These are phyloP conservation scores for Drosophila rufa DNA, from an alignment of 1,140 invertebrate genomes.

Conservation along the genomic window DNA sequence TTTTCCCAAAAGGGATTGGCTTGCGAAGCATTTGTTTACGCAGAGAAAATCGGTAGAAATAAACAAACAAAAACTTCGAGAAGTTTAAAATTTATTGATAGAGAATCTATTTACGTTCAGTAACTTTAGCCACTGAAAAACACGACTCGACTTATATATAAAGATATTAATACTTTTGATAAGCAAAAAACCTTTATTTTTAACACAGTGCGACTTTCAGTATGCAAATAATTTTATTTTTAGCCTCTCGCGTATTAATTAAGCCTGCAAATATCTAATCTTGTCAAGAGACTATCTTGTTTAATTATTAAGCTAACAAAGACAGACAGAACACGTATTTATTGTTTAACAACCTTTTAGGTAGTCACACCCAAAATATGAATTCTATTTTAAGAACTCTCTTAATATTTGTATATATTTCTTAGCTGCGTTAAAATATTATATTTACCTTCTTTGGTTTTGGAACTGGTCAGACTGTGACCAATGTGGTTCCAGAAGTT, in stretches of 20 bases:
- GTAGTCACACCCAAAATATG: slow-evolving; percentile 10
- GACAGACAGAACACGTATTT: neutral
- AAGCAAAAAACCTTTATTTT: neutral
- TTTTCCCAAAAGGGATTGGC: neutral
- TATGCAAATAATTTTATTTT: slow-evolving; percentile 4
- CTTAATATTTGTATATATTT: neutral
- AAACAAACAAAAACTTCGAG: slow-evolving; percentile 14
- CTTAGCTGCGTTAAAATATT: neutral
- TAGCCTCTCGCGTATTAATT: neutral
- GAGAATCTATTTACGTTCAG: neutral
- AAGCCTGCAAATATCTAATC: slow-evolving; percentile 3
- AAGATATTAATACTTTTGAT: too few species aligned
- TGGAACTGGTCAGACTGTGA: slow-evolving; percentile 83
- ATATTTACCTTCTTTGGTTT: slow-evolving; percentile 81
- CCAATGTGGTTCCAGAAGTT: slow-evolving; percentile 85
- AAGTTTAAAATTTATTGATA: neutral
- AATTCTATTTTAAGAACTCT: neutral
- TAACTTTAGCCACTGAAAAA: neutral
- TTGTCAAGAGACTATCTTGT: slow-evolving; percentile 4
- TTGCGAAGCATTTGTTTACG: slow-evolving; percentile 12
- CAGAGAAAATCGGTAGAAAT: neutral
- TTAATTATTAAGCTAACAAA: neutral
- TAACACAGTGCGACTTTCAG: neutral
- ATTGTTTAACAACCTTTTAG: neutral
- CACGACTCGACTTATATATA: neutral